Conservation (phyloP, 2,888 invertebrate species). For the Stramonita haemastoma region DNA sequence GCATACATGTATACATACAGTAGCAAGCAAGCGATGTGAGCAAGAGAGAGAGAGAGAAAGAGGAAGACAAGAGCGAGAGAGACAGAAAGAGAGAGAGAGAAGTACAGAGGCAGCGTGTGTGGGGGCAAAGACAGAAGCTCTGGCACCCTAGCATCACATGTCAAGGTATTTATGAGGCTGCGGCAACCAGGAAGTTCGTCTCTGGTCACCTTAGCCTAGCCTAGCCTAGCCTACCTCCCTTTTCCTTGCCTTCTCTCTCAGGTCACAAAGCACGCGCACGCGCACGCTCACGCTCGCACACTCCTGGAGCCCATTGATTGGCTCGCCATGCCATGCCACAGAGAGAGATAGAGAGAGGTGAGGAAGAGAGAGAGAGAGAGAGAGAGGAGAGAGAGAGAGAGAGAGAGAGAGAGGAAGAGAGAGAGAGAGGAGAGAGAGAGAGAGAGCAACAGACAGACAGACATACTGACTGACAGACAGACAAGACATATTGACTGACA, state of each 20-base stretch:
- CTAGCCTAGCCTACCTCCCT: too few relatives aligned
- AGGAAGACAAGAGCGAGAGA: not conserved
- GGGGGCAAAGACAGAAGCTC: not conserved
- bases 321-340: not conserved
- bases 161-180: constrained; percentile 10
- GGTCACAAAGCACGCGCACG: constrained; percentile 11
- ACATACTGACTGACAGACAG: too few relatives aligned
- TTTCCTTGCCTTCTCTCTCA: not conserved
- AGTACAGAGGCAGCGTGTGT: not conserved
- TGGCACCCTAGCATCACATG: constrained; percentile 1
- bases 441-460: too few relatives aligned
- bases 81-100: not conserved
- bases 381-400: not conserved
- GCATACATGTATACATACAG: not conserved
- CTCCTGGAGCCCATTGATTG: not conserved
- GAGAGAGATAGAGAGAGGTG: too few relatives aligned
- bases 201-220: constrained; percentile 13
- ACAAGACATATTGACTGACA: too few relatives aligned
- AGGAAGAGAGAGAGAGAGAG: not conserved
- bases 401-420: not conserved
- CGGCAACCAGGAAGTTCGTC: constrained; percentile 14
- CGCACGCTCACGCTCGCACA: not conserved
- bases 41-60: not conserved
- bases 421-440: not conserved
- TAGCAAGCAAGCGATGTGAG: not conserved